Conservation (phyloP, 2,113 vertebrate genomes). For the Podocnemis expansa region DNA sequence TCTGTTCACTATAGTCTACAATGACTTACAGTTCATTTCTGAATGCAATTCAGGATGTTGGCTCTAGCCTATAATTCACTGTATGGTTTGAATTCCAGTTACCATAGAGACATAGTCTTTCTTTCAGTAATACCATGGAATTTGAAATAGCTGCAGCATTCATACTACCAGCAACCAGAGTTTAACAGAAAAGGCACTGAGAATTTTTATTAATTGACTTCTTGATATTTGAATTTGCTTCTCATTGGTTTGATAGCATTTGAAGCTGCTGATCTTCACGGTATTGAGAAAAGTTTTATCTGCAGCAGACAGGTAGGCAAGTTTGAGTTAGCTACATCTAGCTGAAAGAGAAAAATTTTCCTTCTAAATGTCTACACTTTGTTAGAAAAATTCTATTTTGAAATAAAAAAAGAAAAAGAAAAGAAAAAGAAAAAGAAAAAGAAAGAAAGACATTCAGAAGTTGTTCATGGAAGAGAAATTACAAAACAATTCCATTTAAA, state of each 20-base stretch:
- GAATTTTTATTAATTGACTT: background rate
- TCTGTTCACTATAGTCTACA: background rate
- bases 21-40: background rate
- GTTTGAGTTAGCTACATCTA: background rate
- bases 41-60: background rate
- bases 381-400: background rate
- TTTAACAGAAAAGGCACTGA: background rate
- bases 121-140: background rate
- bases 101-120: background rate
- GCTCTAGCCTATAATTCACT: fast-evolving
- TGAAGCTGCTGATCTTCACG: background rate
- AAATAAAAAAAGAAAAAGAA: background rate
- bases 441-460: no score
- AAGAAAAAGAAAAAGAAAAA: no score
- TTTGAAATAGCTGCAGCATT: background rate
- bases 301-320: background rate
- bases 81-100: background rate
- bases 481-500: background rate
- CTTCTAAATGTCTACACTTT: background rate
- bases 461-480: background rate
- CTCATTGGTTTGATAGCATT: background rate
- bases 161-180: background rate
- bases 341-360: background rate
- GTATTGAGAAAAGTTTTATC: background rate
- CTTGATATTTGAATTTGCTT: background rate